These are phyloP conservation scores for Danio kyathit DNA, from an alignment of 2,797 vertebrate species.

Conservation along the genomic window DNA sequence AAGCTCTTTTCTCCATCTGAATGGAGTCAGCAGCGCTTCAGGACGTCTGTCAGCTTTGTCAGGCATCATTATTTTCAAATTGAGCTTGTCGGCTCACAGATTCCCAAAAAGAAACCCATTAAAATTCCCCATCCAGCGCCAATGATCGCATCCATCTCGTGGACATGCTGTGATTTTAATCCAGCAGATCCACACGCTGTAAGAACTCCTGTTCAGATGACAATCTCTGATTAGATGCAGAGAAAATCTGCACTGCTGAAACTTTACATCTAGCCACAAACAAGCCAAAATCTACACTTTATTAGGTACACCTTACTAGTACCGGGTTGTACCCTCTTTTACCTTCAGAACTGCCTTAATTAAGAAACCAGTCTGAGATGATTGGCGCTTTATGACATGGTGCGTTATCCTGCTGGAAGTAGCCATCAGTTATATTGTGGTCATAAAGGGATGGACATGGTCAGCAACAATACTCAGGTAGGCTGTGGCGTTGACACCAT, in stretches of 20 bases:
- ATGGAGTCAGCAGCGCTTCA: constrained; percentile 64
- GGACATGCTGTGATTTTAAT: constrained; percentile 48
- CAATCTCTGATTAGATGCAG: constrained; percentile 5
- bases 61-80: constrained; percentile 64
- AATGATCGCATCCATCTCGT: constrained; percentile 60
- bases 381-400: too few relatives aligned
- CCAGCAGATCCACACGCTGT: constrained; percentile 37
- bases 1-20: constrained; percentile 68
- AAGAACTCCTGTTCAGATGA: constrained; percentile 46
- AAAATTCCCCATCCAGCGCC: constrained; percentile 58
- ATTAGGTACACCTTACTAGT: too few relatives aligned
- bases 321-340: too few relatives aligned
- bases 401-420: too few relatives aligned
- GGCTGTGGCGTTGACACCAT: too few relatives aligned
- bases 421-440: too few relatives aligned
- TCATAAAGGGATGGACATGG: too few relatives aligned
- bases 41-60: constrained; percentile 55
- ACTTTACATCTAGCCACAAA: too few relatives aligned
- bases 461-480: too few relatives aligned
- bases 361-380: too few relatives aligned
- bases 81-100: constrained; percentile 63
- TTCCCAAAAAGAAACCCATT: constrained; percentile 57
- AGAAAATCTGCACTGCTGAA: background rate
- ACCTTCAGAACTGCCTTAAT: too few relatives aligned
- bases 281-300: too few relatives aligned